Conservation (phyloP, 2,113 vertebrate species). For the Hydropotes inermis region DNA sequence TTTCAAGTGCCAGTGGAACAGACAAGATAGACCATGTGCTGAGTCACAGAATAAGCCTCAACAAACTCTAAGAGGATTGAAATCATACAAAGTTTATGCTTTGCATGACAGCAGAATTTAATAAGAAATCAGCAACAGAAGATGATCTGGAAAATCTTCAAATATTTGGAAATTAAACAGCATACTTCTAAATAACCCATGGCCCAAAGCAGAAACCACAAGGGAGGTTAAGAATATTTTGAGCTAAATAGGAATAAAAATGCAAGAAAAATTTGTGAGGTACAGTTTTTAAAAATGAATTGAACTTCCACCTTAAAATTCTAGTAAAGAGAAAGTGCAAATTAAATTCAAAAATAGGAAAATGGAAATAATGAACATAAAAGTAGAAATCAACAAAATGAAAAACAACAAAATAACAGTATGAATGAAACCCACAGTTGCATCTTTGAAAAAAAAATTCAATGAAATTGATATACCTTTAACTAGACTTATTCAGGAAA, state of each 20-base stretch:
- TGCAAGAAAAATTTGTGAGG: neutral
- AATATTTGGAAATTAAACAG: constrained; percentile 44
- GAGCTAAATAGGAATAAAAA: neutral
- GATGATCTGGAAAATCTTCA: constrained; percentile 16
- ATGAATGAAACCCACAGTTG: neutral
- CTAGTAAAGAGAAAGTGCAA: neutral
- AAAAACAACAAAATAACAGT: neutral
- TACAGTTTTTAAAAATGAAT: neutral
- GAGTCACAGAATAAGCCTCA: neutral
- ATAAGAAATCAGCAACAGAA: constrained; percentile 20
- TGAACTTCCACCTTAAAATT: neutral
- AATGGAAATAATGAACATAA: neutral
- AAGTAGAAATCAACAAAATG: neutral
- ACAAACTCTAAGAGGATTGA: neutral
- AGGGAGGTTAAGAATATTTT: neutral
- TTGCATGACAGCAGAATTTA: neutral
- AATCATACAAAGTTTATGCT: neutral
- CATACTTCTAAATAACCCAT: neutral
- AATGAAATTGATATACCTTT: neutral
- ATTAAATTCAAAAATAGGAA: neutral
- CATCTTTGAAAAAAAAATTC: neutral
- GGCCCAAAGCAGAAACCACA: neutral
- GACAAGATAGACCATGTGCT: neutral
- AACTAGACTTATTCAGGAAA: neutral
- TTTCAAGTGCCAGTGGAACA: neutral